phyloP scores from a whole-genome alignment of 2,888 invertebrate genomes.

The Bellardia pandia region DNA sequence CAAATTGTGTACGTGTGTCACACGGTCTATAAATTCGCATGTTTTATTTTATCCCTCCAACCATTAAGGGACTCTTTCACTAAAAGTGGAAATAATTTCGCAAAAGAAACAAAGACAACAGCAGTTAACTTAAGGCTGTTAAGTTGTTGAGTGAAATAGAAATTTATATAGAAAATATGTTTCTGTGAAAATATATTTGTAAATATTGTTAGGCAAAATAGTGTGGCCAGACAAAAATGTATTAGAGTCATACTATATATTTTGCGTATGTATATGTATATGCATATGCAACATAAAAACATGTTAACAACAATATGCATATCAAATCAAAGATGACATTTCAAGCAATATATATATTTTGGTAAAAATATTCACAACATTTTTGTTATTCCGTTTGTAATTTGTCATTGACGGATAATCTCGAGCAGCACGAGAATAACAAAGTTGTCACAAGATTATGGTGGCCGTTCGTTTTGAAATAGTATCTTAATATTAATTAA shows the following conservation, averaged over 20 bases:
- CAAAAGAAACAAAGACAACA: background rate
- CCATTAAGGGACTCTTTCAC: constrained; percentile 23
- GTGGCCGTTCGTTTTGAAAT: too few relatives aligned
- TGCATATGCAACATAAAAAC: background rate
- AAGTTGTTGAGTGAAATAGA: background rate
- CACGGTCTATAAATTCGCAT: constrained; percentile 67
- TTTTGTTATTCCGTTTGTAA: too few relatives aligned
- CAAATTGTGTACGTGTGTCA: constrained; percentile 50
- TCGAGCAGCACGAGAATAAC: too few relatives aligned
- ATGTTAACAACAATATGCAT: background rate
- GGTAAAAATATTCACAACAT: too few relatives aligned
- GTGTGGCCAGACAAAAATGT: too few relatives aligned
- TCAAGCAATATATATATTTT: background rate
- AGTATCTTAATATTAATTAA: too few relatives aligned
- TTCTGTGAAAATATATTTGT: too few relatives aligned
- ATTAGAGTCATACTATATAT: background rate
- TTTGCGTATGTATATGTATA: background rate
- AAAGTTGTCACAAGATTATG: too few relatives aligned
- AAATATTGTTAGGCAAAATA: too few relatives aligned
- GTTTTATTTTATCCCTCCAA: constrained; percentile 36
- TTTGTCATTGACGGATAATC: too few relatives aligned
- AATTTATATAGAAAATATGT: background rate
- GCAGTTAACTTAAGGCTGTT: background rate
- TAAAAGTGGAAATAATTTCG: background rate
- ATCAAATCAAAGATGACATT: background rate